Evolutionary conservation across 2,888 invertebrate genomes (phyloP), one percentile per base, ranked within the genome.

Genomic region (Andrena praecox): DNA sequence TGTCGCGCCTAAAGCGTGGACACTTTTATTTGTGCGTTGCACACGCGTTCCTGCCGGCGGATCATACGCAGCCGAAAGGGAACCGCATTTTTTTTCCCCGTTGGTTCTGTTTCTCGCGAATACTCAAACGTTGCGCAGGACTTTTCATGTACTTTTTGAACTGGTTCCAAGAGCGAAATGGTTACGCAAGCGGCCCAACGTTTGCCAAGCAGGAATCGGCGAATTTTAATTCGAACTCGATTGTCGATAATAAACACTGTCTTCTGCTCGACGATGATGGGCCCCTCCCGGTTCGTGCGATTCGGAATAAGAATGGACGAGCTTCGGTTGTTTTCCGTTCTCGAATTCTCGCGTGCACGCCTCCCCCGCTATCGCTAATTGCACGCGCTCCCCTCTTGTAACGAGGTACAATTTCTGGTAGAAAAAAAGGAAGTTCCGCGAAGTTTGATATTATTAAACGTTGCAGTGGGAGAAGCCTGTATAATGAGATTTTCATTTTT

Each of bases 401-500:
- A 42, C 24, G 35, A 48, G n/a, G 8, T 35, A n/a, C n/a, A 50
- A 68, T 67, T 74, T 60, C 48, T 27, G 27, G 3, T 42, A 20
- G n/a, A 27, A 27, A 27, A 20, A 67, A 67, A 42, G 10, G 33
- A 24, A 29, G 42, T 10, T 27, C 12, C 42, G 27, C 54, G 24
- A 56, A 73, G 52, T 66, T 74, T 33, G 62, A 79, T 81, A 81
- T 79, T 81, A 81, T 79, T 81, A 81, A 81, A 74, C 69, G 73
- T 59, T 33, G 52, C 54, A 59, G 52, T 42, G n/a, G 59, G 16
- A 27, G 60, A 50, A 60, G 56, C 24, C 27, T 60, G 35, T 42
- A 74, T 81, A 81, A 81, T 81, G 70, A 79, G 79, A 66, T 81
- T 81, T 66, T 79, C 73, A 70, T 79, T 81, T 79, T 70, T 70